Evolutionary conservation across 2,113 vertebrate genomes (phyloP).

Genomic region (Ginglymostoma cirratum): DNA sequence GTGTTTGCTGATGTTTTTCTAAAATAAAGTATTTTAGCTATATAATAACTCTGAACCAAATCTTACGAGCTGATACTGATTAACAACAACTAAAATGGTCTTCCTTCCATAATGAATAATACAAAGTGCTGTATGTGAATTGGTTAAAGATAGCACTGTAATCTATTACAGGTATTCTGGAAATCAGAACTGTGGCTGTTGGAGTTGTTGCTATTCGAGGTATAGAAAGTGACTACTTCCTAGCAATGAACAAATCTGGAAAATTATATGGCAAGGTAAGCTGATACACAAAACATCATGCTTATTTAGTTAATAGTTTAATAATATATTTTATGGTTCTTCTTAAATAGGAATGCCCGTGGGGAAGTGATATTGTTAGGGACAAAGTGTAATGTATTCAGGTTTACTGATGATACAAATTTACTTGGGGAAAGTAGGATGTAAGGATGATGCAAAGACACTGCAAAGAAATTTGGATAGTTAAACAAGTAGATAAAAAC

Average conservation of each 20-base stretch:
- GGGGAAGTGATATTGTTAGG: neutral
- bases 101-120: slow-evolving; percentile 49
- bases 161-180: slow-evolving; percentile 81
- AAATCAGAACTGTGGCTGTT: slow-evolving; percentile 92
- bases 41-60: slow-evolving; percentile 51
- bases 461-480: too few relatives aligned
- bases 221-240: slow-evolving; percentile 90
- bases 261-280: slow-evolving; percentile 90
- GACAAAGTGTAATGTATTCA: neutral
- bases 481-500: too few relatives aligned
- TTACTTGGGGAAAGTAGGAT: neutral
- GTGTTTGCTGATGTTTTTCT: slow-evolving; percentile 49
- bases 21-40: slow-evolving; percentile 53
- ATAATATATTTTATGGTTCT: neutral
- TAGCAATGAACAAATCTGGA: slow-evolving; percentile 90
- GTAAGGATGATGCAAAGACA: too few relatives aligned
- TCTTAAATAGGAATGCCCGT: neutral
- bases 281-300: neutral
- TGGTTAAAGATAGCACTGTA: slow-evolving; percentile 44
- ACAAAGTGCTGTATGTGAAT: slow-evolving; percentile 40
- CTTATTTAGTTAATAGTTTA: neutral
- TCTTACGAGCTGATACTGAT: slow-evolving; percentile 46
- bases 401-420: neutral
- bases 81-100: slow-evolving; percentile 48
- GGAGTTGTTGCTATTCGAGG: slow-evolving; percentile 94